A percentile compares a stretch with the other conserved stretches of the same genome.
Conservation (phyloP, 2,888 invertebrate genomes). For the Microchrysa polita region DNA sequence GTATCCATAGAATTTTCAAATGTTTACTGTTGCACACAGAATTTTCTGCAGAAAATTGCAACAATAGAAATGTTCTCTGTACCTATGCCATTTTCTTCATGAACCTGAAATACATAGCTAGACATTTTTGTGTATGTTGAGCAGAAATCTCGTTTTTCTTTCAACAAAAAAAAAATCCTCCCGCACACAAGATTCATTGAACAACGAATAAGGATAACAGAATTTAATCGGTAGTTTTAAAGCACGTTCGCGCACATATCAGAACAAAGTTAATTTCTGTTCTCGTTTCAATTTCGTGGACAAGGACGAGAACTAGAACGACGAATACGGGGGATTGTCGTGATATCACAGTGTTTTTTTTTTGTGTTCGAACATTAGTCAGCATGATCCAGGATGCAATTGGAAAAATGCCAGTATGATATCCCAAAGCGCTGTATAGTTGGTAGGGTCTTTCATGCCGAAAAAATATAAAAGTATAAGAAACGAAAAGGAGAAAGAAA, state of each 20-base stretch:
- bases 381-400: slow-evolving; percentile 37
- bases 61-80: too few relatives aligned
- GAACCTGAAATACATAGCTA: too few relatives aligned
- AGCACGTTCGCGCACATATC: slow-evolving; percentile 31
- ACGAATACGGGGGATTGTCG: background rate
- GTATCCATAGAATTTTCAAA: too few relatives aligned
- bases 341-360: slow-evolving; percentile 11
- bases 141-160: background rate
- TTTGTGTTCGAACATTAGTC: slow-evolving; percentile 32
- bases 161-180: background rate
- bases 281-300: background rate
- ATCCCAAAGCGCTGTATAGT: background rate
- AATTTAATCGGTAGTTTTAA: slow-evolving; percentile 38
- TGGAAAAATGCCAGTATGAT: slow-evolving; percentile 31
- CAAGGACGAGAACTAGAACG: slow-evolving; percentile 15
- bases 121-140: too few relatives aligned
- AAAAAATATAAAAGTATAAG: slow-evolving; percentile 26
- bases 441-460: background rate
- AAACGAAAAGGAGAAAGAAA: background rate
- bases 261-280: slow-evolving; percentile 25
- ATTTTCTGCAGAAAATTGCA: too few relatives aligned
- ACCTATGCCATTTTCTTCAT: too few relatives aligned
- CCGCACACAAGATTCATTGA: slow-evolving; percentile 9
- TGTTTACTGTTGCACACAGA: too few relatives aligned
- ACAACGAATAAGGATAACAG: slow-evolving; percentile 19